Conservation (phyloP, 1,140 invertebrate genomes). For the Orius laevigatus region DNA sequence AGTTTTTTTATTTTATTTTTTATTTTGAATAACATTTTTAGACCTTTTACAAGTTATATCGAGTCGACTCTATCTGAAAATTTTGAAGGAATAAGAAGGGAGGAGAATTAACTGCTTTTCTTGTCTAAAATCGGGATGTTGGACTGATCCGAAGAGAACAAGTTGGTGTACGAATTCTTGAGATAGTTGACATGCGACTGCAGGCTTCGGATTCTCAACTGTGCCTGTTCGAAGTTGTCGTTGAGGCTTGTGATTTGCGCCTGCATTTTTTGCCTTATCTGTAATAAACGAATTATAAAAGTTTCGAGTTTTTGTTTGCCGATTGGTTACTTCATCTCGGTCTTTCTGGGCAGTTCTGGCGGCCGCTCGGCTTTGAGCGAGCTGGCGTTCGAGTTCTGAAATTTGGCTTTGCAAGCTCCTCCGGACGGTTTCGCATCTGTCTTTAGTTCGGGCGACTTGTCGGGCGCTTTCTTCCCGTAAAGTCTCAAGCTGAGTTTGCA, state of each 20-base stretch:
- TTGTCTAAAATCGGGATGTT: too few relatives aligned
- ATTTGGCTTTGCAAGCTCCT: constrained; percentile 42
- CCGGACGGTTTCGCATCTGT: constrained; percentile 42
- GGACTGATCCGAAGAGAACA: constrained; percentile 1
- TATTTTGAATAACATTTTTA: too few relatives aligned
- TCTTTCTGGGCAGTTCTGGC: constrained; percentile 45
- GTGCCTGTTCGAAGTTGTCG: constrained; percentile 48
- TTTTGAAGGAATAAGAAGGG: too few relatives aligned
- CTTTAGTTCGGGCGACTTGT: constrained; percentile 47
- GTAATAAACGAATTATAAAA: constrained; percentile 10
- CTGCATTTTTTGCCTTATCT: constrained; percentile 48
- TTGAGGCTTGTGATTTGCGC: constrained; percentile 45
- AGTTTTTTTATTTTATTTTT: too few relatives aligned
- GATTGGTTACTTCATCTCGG: constrained; percentile 36
- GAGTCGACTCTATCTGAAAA: too few relatives aligned
- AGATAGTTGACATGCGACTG: constrained; percentile 45
- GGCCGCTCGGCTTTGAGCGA: constrained; percentile 41
- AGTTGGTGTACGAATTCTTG: constrained; percentile 31
- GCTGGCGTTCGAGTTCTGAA: constrained; percentile 42
- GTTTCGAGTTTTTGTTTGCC: neutral
- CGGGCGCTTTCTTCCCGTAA: constrained; percentile 51
- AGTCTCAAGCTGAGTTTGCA: constrained; percentile 46
- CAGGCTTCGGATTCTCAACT: constrained; percentile 40
- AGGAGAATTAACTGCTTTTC: too few relatives aligned
- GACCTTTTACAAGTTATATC: too few relatives aligned